Percentiles rank a stretch among this genome's conserved stretches.
These are phyloP conservation scores for Solea senegalensis DNA, from an alignment of 2,113 vertebrate genomes.

Conservation along the genomic window DNA sequence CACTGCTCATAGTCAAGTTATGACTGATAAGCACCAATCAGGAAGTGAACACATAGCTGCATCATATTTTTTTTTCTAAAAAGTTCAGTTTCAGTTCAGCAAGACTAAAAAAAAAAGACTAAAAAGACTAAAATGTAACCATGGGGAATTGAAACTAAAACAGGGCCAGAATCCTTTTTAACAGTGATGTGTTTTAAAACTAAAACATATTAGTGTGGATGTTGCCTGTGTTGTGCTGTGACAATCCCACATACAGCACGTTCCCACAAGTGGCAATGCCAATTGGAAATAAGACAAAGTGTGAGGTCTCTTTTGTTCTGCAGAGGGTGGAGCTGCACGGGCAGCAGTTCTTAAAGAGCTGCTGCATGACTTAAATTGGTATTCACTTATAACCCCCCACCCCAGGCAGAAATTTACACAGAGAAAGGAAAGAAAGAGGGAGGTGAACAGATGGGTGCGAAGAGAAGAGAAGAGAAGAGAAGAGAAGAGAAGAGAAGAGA, in stretches of 20 bases:
- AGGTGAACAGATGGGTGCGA: background rate
- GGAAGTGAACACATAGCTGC: no score
- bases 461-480: constrained; percentile 5
- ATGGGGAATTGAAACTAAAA: no score
- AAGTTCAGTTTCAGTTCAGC: background rate
- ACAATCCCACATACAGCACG: constrained; percentile 9
- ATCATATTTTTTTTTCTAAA: background rate
- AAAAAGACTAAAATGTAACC: background rate
- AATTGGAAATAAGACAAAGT: constrained; percentile 49
- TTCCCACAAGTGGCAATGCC: constrained; percentile 51
- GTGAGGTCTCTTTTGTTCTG: constrained; percentile 62
- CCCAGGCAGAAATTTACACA: constrained; percentile 56
- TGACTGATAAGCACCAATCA: no score
- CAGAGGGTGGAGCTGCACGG: constrained; percentile 35
- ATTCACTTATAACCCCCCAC: constrained; percentile 58
- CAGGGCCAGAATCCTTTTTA: no score
- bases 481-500: background rate
- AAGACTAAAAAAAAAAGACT: no score
- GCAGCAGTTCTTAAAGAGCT: constrained; percentile 63
- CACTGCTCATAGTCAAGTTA: no score
- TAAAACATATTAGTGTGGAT: background rate
- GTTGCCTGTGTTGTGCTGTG: constrained; percentile 1
- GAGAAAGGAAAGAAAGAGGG: constrained; percentile 3
- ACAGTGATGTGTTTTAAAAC: background rate
- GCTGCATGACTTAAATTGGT: constrained; percentile 48